A percentile compares a stretch with the other conserved stretches of the same genome.
These are phyloP conservation scores for Caenorhabditis uteleia DNA, from an alignment of 2,888 invertebrate genomes.

Conservation along the genomic window DNA sequence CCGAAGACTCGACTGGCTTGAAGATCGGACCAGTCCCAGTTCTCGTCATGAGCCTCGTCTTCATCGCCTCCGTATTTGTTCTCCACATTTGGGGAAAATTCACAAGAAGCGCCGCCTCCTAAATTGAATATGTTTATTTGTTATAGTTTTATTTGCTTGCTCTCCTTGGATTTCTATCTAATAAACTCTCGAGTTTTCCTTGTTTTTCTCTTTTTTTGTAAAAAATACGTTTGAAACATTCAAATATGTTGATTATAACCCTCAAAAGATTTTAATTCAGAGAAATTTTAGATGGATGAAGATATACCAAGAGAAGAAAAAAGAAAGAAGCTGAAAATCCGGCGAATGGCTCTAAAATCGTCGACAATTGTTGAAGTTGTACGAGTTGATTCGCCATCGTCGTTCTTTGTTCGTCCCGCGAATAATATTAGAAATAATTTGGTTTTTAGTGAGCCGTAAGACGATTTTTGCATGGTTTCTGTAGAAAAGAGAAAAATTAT, in stretches of 20 bases:
- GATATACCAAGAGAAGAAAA: too few species aligned
- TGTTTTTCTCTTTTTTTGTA: too few species aligned
- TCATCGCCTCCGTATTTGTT: slow-evolving; percentile 99
- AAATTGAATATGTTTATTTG: too few species aligned
- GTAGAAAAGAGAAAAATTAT: neutral
- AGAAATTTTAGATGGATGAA: too few species aligned
- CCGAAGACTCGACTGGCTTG: slow-evolving; percentile 98
- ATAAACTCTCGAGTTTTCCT: too few species aligned
- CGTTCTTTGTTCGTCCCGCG: slow-evolving; percentile 39
- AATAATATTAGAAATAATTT: slow-evolving; percentile 41
- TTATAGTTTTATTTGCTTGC: too few species aligned
- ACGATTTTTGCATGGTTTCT: neutral
- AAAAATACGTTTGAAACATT: too few species aligned
- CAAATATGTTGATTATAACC: too few species aligned
- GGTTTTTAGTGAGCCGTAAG: slow-evolving; percentile 39
- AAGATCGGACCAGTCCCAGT: slow-evolving; percentile 99
- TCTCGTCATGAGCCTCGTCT: slow-evolving; percentile 95
- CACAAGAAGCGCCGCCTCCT: slow-evolving; percentile 67
- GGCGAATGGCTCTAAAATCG: slow-evolving; percentile 2
- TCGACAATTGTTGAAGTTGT: slow-evolving; percentile 19
- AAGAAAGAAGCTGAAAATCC: too few species aligned
- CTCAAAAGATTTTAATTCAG: too few species aligned
- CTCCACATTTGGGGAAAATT: slow-evolving; percentile 99
- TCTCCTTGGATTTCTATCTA: too few species aligned
- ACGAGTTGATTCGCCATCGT: slow-evolving; percentile 18